These are phyloP conservation scores for Eulemur albifrons DNA, from an alignment of 2,797 vertebrate genomes.

Conservation along the genomic window DNA sequence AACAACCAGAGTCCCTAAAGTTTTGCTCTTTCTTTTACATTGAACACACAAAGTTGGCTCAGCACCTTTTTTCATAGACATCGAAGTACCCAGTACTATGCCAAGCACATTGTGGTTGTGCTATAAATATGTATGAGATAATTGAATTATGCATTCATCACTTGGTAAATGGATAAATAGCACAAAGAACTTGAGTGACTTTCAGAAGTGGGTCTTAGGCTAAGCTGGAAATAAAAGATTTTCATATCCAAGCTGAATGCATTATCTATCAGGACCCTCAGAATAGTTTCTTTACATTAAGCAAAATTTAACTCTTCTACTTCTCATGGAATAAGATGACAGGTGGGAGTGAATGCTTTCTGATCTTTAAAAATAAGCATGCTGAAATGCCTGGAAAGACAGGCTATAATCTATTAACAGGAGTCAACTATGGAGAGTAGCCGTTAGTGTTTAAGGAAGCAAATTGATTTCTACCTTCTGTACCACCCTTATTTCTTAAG, in stretches of 20 bases:
- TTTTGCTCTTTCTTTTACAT: background rate
- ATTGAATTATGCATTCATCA: conserved; percentile 45
- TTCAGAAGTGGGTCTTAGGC: conserved; percentile 47
- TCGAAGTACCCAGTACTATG: background rate
- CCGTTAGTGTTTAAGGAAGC: background rate
- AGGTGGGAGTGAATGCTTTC: background rate
- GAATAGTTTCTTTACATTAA: conserved; percentile 21
- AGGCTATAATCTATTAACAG: background rate
- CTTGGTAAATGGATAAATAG: conserved; percentile 43
- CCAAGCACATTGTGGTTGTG: background rate
- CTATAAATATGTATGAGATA: conserved; percentile 60
- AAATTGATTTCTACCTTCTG: background rate
- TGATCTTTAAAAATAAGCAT: conserved; percentile 43
- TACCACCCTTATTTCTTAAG: background rate
- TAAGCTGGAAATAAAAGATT: conserved; percentile 60
- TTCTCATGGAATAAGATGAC: conserved; percentile 12
- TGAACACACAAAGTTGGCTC: background rate
- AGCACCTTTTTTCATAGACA: background rate
- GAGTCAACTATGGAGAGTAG: background rate
- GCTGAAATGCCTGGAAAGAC: background rate
- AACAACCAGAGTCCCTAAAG: background rate
- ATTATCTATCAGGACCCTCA: conserved; percentile 17
- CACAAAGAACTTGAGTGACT: conserved; percentile 24
- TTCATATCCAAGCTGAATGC: conserved; percentile 12
- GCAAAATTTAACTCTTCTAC: conserved; percentile 35